These are phyloP conservation scores for Tonatia bakeri DNA, from an alignment of 2,113 vertebrate species.

Conservation along the genomic window DNA sequence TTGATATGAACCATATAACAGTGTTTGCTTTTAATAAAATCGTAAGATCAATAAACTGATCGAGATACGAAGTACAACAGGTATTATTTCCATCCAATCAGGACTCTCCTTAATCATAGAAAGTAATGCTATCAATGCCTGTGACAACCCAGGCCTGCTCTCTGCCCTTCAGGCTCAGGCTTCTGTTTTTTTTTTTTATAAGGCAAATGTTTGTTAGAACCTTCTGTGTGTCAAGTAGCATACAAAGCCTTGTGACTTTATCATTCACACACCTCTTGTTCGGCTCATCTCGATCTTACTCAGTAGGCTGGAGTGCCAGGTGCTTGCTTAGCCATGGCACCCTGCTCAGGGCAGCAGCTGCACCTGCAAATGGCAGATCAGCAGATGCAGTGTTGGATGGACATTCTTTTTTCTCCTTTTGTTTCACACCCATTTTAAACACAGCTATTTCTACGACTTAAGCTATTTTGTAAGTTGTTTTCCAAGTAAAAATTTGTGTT, in stretches of 20 bases:
- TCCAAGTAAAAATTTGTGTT: neutral
- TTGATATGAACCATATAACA: neutral
- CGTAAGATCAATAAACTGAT: neutral
- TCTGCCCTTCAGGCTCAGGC: no score
- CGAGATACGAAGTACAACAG: neutral
- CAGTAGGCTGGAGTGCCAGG: neutral
- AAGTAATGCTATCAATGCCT: neutral
- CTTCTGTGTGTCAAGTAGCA: neutral
- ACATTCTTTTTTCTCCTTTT: neutral
- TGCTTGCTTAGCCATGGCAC: no score
- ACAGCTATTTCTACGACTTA: neutral
- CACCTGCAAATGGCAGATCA: neutral
- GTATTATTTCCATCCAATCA: neutral
- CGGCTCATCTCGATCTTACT: neutral
- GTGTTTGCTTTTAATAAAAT: neutral
- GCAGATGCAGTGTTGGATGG: no score
- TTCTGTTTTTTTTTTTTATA: neutral
- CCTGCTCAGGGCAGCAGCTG: fast-evolving
- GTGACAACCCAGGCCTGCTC: neutral
- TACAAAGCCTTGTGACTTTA: neutral
- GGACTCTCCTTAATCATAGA: neutral
- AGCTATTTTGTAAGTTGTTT: neutral
- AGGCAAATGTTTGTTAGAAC: neutral
- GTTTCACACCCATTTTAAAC: neutral
- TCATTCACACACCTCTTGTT: neutral